phyloP scores from a whole-genome alignment of 1,140 invertebrate species.

The Philopotamus ludificatus region DNA sequence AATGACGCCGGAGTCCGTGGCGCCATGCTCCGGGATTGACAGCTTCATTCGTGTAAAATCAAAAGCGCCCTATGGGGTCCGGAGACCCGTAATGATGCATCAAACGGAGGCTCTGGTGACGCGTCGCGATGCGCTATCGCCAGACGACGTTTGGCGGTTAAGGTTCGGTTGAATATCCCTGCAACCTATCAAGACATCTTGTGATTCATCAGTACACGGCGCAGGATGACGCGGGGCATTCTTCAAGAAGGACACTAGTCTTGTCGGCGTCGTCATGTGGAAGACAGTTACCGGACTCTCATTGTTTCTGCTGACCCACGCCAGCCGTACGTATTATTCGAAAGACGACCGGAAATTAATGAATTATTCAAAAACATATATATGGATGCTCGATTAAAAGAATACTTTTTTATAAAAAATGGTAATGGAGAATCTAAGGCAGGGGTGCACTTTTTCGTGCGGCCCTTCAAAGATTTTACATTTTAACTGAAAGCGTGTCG shows the following conservation, averaged over 20 bases:
- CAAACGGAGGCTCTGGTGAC: background rate
- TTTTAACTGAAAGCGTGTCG: too few relatives aligned
- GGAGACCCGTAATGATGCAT: background rate
- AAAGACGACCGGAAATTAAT: too few relatives aligned
- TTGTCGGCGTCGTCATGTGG: constrained; percentile 4
- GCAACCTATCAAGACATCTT: constrained; percentile 10
- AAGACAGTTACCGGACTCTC: constrained; percentile 12
- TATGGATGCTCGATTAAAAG: too few relatives aligned
- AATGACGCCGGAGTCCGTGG: constrained; percentile 13
- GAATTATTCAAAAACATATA: too few relatives aligned
- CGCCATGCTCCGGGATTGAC: constrained; percentile 21
- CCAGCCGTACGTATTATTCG: too few relatives aligned
- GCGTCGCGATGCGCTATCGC: constrained; percentile 29
- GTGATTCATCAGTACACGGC: constrained; percentile 25
- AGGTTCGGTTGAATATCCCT: background rate
- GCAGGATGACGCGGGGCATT: constrained; percentile 24
- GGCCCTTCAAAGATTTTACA: too few relatives aligned
- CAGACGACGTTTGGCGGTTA: background rate
- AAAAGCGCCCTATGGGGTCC: background rate
- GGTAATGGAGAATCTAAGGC: too few relatives aligned
- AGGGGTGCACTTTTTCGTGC: too few relatives aligned
- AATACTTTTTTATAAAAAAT: too few relatives aligned
- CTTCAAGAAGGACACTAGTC: constrained; percentile 15
- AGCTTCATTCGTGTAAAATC: constrained; percentile 9
- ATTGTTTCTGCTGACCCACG: background rate